These are phyloP conservation scores for Oreotragus oreotragus DNA, from an alignment of 2,113 vertebrate genomes.

Conservation along the genomic window DNA sequence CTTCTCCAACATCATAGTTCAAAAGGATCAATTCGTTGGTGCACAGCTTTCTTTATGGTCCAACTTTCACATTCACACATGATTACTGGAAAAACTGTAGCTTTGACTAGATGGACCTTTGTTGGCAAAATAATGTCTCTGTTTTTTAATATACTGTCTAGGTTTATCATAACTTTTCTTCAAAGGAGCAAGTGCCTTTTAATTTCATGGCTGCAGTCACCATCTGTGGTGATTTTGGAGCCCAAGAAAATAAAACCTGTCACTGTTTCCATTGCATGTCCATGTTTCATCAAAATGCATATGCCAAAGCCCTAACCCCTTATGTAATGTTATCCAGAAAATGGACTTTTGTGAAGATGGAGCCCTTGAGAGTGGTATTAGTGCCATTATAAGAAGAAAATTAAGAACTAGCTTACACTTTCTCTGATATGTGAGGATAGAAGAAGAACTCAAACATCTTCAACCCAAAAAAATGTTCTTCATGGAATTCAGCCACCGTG, in stretches of 20 bases:
- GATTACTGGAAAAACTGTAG: background rate
- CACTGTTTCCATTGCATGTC: background rate
- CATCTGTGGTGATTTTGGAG: background rate
- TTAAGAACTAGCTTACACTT: background rate
- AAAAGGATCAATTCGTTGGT: background rate
- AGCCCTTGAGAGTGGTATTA: background rate
- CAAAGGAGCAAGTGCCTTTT: background rate
- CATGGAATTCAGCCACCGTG: background rate
- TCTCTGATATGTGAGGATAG: background rate
- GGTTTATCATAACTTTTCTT: background rate
- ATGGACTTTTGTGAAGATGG: background rate
- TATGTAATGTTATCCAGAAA: background rate
- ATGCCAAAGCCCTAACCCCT: background rate
- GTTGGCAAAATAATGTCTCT: background rate
- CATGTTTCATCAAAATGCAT: background rate
- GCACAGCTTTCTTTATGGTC: background rate
- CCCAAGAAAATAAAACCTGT: background rate
- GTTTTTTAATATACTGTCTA: background rate
- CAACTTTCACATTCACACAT: background rate
- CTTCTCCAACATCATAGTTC: background rate
- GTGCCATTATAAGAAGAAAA: background rate
- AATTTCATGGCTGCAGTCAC: background rate
- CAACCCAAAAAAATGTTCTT: background rate
- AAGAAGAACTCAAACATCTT: background rate
- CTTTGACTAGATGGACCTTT: background rate